Evolutionary conservation across 2,797 vertebrate species (phyloP).

Genomic region (Ctenochaetus hawaiiensis): DNA sequence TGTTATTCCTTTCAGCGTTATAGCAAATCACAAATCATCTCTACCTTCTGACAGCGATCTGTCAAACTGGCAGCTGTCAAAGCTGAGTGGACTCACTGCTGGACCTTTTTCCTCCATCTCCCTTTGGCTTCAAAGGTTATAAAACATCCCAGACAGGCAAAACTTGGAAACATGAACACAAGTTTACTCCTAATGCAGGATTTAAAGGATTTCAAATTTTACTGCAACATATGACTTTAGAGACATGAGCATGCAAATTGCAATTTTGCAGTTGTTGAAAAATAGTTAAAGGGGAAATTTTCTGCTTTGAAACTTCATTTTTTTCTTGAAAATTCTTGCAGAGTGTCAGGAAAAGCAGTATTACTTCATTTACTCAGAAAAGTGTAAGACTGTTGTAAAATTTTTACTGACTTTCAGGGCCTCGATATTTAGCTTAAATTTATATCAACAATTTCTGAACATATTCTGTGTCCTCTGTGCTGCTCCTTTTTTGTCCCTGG

Average conservation of each 20-base stretch:
- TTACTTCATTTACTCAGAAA: not conserved
- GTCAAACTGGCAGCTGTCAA: conserved; percentile 10
- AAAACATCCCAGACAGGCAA: conserved; percentile 8
- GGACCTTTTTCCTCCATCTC: not conserved
- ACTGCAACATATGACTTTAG: conserved; percentile 25
- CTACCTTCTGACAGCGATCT: not conserved
- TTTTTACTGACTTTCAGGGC: not conserved
- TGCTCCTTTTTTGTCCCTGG: not conserved
- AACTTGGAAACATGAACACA: conserved; percentile 16
- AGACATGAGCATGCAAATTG: not conserved
- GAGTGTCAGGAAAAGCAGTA: conserved; percentile 17
- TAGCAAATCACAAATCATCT: not conserved
- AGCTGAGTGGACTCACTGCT: not conserved
- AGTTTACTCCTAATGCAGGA: conserved; percentile 12
- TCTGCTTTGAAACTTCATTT: not conserved
- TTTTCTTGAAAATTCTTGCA: conserved; percentile 1
- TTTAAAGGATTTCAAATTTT: conserved; percentile 37
- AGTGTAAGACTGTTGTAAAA: not conserved
- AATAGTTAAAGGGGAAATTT: not conserved
- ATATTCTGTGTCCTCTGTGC: not conserved
- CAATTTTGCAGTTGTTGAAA: not conserved
- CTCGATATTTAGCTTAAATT: not conserved
- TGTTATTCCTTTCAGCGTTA: not conserved
- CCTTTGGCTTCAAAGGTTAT: not conserved
- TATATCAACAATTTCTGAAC: not conserved